Evolutionary conservation across 2,113 vertebrate genomes (phyloP).

Genomic region (Petaurus breviceps): DNA sequence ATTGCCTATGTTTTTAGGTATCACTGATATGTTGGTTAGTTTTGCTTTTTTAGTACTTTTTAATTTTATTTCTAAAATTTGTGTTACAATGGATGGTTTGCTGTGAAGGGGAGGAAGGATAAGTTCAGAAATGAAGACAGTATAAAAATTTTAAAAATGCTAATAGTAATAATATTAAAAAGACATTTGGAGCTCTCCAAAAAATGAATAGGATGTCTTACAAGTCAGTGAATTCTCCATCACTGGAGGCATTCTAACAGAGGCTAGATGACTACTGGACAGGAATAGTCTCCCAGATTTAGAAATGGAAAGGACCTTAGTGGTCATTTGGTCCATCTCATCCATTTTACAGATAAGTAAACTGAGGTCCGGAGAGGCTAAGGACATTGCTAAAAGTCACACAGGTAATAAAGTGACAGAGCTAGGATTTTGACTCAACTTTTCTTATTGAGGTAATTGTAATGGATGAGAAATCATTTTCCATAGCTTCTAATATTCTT

Average conservation of each 20-base stretch:
- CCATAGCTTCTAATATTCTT: neutral
- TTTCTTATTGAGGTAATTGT: neutral
- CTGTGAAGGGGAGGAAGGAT: neutral
- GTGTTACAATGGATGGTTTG: neutral
- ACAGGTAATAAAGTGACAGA: neutral
- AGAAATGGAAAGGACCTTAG: neutral
- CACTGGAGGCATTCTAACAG: neutral
- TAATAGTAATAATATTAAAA: neutral
- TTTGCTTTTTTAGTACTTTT: neutral
- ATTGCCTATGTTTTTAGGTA: neutral
- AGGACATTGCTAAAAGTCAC: neutral
- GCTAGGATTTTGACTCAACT: neutral
- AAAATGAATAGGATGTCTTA: neutral
- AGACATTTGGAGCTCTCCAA: neutral
- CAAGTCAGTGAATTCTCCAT: neutral
- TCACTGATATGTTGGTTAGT: neutral
- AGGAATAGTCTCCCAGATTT: neutral
- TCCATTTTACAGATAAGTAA: neutral
- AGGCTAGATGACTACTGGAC: neutral
- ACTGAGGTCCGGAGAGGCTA: neutral
- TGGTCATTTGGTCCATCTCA: neutral
- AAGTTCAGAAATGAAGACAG: neutral
- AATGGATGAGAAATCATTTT: neutral
- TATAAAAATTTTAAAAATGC: neutral
- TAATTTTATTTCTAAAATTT: neutral